Evolutionary conservation across 2,113 vertebrate species (phyloP), one percentile per base, ranked within the genome.

Genomic region (Gadus chalcogrammus): DNA sequence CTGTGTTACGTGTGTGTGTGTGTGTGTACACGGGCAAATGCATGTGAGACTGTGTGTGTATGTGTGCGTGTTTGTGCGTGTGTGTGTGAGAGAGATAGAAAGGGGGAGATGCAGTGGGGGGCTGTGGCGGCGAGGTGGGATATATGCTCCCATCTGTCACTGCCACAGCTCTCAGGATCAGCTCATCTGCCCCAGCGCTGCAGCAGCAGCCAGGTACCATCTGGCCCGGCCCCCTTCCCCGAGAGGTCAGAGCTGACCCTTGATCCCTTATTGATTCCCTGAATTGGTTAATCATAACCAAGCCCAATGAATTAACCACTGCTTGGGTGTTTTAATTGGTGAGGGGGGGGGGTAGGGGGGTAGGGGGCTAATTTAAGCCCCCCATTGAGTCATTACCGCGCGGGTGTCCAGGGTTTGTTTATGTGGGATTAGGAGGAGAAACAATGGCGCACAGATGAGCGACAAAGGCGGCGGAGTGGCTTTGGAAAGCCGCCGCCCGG

Each of bases 381-480:
- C 72, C 84, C 82, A 87, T 88, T 90, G 82, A 88, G 79, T 69
- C 58, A 70, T 56, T 72, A 58, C 12, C 77, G 75, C 82, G 78
- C 7, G 22, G 53, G 42, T 78, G 65, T 84, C 75, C 52, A 75
- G 76, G 11, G 42, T 48, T 48, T 48, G 42, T 48, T 48, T 48
- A 48, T 48, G 42, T 76, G 82, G 85, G 87, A 88, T 91, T 91
- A 88, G 31, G 65, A 48, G 31, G 38, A 18, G 48, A 65, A 85
- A 91, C 90, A 91, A 91, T 87, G 69, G 87, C 66, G 66, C 82
- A 79, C 87, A 89, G 88, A 85, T 91, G 90, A 90, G 72, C 68
- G 79, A 77, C 83, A 82, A 72, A 73, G 64, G 24, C 48, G n/a
- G 3, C 66, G 63, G 85, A 89, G 88, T 88, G 87, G 85, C 88